Conservation (phyloP, 2,113 vertebrate species). For the Zapus hudsonius region DNA sequence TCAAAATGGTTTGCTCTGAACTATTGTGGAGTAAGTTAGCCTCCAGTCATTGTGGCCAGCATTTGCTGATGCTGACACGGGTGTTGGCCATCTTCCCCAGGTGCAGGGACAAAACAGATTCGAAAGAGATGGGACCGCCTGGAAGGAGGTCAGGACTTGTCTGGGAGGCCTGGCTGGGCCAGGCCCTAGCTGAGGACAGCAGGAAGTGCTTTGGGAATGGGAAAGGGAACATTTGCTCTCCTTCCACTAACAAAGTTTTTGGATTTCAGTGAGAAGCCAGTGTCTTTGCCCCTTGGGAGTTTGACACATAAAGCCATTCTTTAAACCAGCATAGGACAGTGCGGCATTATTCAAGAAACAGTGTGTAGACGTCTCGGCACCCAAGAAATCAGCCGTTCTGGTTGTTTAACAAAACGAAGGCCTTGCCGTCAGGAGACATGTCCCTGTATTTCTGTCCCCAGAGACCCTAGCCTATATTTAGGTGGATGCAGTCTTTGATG, state of each 20-base stretch:
- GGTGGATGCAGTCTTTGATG: not conserved
- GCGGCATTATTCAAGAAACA: not conserved
- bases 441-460: accelerated
- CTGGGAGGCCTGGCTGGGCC: accelerated
- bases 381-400: not conserved
- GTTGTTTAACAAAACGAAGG: accelerated
- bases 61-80: too few species aligned
- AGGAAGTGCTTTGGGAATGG: accelerated
- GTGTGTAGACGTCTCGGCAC: not conserved
- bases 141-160: not conserved
- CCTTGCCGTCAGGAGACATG: not conserved
- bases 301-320: not conserved
- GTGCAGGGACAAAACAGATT: too few species aligned
- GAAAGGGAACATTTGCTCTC: accelerated
- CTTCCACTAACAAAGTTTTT: not conserved
- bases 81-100: not conserved
- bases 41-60: accelerated
- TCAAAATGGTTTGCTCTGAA: not conserved
- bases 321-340: not conserved
- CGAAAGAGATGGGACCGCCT: not conserved
- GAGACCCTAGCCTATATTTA: not conserved
- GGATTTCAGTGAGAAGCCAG: not conserved
- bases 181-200: accelerated
- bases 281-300: not conserved
- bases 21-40: not conserved